Conservation (phyloP, 2,113 vertebrate species). For the Cercocebus atys region DNA sequence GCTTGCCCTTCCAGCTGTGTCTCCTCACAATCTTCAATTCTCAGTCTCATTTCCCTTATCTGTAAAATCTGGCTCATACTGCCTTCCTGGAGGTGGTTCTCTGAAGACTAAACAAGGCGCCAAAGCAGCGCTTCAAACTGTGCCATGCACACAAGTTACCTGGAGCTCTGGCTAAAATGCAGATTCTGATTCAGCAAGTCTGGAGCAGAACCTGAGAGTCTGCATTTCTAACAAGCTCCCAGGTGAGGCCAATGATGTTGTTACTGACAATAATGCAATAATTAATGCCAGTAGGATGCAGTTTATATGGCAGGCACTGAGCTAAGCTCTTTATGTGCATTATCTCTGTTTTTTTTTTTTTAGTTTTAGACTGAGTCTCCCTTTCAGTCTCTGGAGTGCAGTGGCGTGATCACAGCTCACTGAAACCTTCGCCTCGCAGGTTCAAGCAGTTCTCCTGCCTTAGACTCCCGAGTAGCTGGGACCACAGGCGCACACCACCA, state of each 20-base stretch:
- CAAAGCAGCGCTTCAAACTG: not conserved
- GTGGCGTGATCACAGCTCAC: not conserved
- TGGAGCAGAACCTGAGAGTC: not conserved
- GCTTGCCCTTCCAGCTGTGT: not conserved
- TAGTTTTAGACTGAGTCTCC: not conserved
- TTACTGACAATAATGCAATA: too few species aligned
- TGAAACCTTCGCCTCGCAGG: not conserved
- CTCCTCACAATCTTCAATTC: not conserved
- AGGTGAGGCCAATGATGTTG: fast-evolving
- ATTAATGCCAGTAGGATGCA: not conserved
- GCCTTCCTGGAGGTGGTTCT: not conserved
- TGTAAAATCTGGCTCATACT: not conserved
- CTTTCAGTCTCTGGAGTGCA: not conserved
- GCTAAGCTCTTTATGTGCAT: not conserved
- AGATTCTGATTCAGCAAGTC: not conserved
- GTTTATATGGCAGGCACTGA: not conserved
- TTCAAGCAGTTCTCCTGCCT: not conserved
- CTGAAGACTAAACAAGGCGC: not conserved
- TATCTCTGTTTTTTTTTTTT: not conserved
- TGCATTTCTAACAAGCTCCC: not conserved
- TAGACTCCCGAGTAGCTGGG: not conserved
- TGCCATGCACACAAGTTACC: not conserved
- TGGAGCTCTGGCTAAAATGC: not conserved
- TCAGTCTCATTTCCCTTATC: not conserved
- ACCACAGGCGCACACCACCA: not conserved